phyloP scores from a whole-genome alignment of 2,888 invertebrate species.

The Sceliomorpha sp. region DNA sequence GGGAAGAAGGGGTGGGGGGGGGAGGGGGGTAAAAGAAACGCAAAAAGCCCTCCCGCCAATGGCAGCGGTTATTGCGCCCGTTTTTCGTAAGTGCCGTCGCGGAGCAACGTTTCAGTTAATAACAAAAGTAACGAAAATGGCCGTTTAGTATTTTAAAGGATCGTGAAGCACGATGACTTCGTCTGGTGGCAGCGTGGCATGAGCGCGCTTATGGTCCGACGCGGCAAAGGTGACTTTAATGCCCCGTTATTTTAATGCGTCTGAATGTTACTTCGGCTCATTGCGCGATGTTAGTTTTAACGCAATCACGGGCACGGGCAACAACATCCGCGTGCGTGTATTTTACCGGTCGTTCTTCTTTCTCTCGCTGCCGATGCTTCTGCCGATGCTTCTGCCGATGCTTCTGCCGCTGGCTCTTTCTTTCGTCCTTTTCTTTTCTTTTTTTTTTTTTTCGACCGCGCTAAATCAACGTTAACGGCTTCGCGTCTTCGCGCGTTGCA shows the following conservation, averaged over 20 bases:
- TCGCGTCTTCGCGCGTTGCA: conserved; percentile 16
- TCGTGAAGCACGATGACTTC: conserved; percentile 44
- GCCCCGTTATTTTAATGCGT: conserved; percentile 43
- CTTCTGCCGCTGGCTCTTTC: too few species aligned
- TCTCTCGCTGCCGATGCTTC: too few species aligned
- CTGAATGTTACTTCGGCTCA: conserved; percentile 22
- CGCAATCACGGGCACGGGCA: conserved; percentile 32
- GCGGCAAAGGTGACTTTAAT: conserved; percentile 49
- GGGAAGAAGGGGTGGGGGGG: too few species aligned
- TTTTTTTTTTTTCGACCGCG: not conserved
- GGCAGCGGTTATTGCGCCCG: too few species aligned
- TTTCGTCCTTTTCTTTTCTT: conserved; percentile 30
- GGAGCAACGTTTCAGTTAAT: conserved; percentile 4
- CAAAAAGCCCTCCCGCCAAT: too few species aligned
- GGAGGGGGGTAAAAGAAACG: too few species aligned
- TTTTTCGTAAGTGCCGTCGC: too few species aligned
- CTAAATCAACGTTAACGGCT: conserved; percentile 45
- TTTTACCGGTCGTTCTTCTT: conserved; percentile 29
- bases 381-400: too few species aligned
- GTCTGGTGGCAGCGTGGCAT: conserved; percentile 23
- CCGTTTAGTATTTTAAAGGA: conserved; percentile 42
- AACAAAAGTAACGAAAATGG: conserved; percentile 31
- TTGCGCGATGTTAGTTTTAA: conserved; percentile 37
- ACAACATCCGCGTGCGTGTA: conserved; percentile 38
- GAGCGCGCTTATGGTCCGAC: conserved; percentile 7